Base-by-base conservation (phyloP, 53 echinoderm and acorn worm genomes). In the Pentamera pediparva region DNA sequence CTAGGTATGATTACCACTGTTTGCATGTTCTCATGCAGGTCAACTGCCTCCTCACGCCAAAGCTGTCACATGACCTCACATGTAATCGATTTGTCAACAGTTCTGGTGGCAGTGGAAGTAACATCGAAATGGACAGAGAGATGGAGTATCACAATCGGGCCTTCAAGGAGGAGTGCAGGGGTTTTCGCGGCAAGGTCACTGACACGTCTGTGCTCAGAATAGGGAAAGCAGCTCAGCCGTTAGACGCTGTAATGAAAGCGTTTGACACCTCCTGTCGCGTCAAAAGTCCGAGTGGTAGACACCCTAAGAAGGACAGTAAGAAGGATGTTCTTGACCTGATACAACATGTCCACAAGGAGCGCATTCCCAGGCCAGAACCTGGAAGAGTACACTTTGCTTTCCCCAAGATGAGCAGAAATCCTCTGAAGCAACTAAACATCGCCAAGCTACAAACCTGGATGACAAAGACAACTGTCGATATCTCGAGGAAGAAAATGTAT, bases 51-150 rank as follows among this genome's bases (percentile, higher is more conserved):
- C 78, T 89, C 29, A 72, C 81, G 7, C 78, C 85, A 78, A 50
- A 75, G 32, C 69, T 80, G n/a, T 78, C 85, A 24, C 62, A 81
- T 37, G 36, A 75, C 18, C 79, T 89, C 11, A 75, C 62, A 22
- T 85, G 85, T 81, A 89, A 89, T 40, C 72, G 89, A 45, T 82
- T 35, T 65, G 82, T 85, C 0, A 89, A 89, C 45, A 70, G 64
- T 31, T 21, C 33, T 22, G 75, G 77, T 8, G 41, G 78, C 27
- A 56, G 39, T 25, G 82, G 78, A 37, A 78, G 57, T 0, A 87
- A 87, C 18, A 54, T 80, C 39, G 79, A 83, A 70, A 45, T 79
- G 48, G 89, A 88, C 37, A 34, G 83, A 3, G 70, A 79, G 10
- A 80, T 64, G 36, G 80, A 89, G 32, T 85, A 89, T 55, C 81